Conservation (phyloP, 2,797 vertebrate genomes). For the Acanthornis magna region DNA sequence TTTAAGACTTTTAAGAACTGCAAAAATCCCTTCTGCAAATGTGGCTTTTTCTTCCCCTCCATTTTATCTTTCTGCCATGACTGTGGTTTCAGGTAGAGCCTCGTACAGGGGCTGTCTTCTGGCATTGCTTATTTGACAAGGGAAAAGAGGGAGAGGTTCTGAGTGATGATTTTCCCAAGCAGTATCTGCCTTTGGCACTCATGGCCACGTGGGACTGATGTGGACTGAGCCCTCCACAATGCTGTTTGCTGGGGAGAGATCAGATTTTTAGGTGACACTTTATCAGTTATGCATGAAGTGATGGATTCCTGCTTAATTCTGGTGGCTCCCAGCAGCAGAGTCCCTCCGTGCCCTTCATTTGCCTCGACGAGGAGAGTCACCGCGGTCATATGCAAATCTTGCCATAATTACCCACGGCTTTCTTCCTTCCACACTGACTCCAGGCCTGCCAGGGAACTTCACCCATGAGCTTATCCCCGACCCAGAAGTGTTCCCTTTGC, state of each 20-base stretch:
- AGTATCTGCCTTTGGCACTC: background rate
- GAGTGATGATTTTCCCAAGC: background rate
- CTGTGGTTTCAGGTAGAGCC: background rate
- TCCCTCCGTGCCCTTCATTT: conserved; percentile 19
- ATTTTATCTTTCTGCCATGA: background rate
- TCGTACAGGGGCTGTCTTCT: background rate
- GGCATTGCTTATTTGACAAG: background rate
- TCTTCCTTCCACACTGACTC: background rate
- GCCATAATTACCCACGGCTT: background rate
- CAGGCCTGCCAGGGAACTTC: background rate
- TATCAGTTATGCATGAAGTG: background rate
- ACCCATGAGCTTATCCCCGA: background rate
- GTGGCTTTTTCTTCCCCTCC: background rate
- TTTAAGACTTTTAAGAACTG: background rate
- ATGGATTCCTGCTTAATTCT: conserved; percentile 15
- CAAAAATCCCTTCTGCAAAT: background rate
- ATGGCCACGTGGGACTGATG: background rate
- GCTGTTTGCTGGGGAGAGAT: background rate
- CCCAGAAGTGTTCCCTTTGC: background rate
- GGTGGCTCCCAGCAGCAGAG: background rate
- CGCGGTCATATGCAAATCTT: conserved; percentile 34
- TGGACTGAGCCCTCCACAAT: background rate
- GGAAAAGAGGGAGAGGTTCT: background rate
- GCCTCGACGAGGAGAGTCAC: background rate
- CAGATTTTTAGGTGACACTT: background rate